Base-by-base conservation (phyloP, 2,113 vertebrate species). In the Struthio camelus region DNA sequence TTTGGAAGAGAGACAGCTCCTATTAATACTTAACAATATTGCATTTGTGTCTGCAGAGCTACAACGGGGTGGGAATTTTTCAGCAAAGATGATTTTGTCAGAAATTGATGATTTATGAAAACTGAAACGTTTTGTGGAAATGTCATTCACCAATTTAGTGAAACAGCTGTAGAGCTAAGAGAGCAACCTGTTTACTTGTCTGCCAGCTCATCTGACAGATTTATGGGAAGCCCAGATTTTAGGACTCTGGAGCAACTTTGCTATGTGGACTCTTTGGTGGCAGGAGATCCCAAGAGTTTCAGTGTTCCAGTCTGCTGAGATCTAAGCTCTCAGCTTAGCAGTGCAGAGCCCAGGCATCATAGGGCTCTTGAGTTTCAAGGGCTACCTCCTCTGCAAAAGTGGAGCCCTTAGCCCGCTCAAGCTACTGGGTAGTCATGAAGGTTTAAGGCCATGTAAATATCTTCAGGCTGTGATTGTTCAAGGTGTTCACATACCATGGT, bases 191-290 rank as follows among this genome's bases (percentile, higher is more conserved):
- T 72, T 61, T 48, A 4, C 17, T 72, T 53, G 19, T 22, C 44
- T 72, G 24, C 40, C 59, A 54, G 1, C 38, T 89, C 40, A 11
- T 34, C 0, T 0, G 64, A 4, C 6, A 19, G n/a, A 12, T 46
- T 90, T 75, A 56, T 14, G 30, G 34, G 23, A 34, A 89, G 34
- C 11, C 14, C 51, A 28, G 32, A 11, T 72, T 92, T 80, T 38
- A 67, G 61, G n/a, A 76, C 12, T 82, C 3, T 2, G n/a, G 44
- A 19, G 3, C 51, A 54, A 48, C 34, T 58, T 64, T 36, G 56
- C 7, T 54, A 3, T 14, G 12, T 51, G 61, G 62, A 18, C 34
- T 23, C 40, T 73, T 28, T 20, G 24, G 36, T 14, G 6, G 23
- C 8, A 25, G 66, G 32, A 70, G 61, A 65, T 65, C 61, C 27